These are phyloP conservation scores for Dipodomys spectabilis DNA, from an alignment of 2,113 vertebrate genomes.

Conservation along the genomic window DNA sequence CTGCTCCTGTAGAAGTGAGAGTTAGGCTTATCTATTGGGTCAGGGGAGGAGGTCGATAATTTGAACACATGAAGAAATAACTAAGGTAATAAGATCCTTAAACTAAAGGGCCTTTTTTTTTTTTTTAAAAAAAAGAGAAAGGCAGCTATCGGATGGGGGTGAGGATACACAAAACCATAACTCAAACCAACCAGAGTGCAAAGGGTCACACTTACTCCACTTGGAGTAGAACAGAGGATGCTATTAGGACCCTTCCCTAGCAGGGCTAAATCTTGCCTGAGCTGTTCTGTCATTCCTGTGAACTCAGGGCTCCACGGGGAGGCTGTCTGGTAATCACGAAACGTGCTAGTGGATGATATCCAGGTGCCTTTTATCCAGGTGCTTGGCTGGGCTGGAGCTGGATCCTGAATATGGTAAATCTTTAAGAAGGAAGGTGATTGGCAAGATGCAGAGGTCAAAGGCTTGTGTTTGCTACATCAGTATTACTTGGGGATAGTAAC, in stretches of 20 bases:
- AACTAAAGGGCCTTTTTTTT: slow-evolving; percentile 18
- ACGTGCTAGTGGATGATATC: background rate
- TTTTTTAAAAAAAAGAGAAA: background rate
- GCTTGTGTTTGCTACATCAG: background rate
- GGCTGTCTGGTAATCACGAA: background rate
- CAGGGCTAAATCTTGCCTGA: background rate
- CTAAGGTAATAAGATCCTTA: slow-evolving; percentile 65
- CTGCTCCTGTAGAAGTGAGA: slow-evolving; percentile 39
- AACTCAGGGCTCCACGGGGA: background rate
- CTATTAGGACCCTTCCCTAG: background rate
- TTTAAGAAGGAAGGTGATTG: background rate
- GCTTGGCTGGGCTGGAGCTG: background rate
- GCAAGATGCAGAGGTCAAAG: background rate
- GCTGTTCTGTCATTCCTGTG: background rate
- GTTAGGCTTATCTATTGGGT: slow-evolving; percentile 50
- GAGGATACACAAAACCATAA: background rate
- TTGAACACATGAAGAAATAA: slow-evolving; percentile 66
- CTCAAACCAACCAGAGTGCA: background rate
- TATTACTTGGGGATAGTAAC: background rate
- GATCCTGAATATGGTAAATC: background rate
- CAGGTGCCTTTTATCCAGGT: background rate
- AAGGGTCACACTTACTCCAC: background rate
- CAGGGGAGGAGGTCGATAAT: slow-evolving; percentile 64
- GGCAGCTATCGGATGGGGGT: no score
- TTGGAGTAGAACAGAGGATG: background rate